Evolutionary conservation across 2,797 vertebrate species (phyloP), one percentile per base, ranked within the genome.

Genomic region (Hybognathus amarus): DNA sequence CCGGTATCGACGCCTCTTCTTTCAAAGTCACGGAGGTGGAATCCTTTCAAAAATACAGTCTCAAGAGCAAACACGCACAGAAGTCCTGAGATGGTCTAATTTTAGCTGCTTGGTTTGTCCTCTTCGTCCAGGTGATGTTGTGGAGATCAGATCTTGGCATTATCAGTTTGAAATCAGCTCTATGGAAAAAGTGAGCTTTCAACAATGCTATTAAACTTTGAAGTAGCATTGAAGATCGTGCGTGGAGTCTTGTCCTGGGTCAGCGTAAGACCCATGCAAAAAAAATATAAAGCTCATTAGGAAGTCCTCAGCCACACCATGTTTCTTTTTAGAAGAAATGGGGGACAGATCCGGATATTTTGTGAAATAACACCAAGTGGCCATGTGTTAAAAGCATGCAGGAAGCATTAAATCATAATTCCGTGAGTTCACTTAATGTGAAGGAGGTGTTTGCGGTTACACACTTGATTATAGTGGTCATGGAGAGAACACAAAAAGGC

Each of bases 131-230:
- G 92, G 93, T 93, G 92, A 94, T 85, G 12, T 85, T 45, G 54
- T 45, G 76, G 47, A 87, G 87, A 90, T 88, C 79, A 77, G 88
- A 92, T 92, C 89, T 50, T 68, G 79, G 71, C 81, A 81, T 89
- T 92, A 92, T 94, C 91, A 91, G 85, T 86, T 84, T 87, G 87
- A 87, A 89, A 94, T 93, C 82, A 18, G 87, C 87, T 88, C 86
- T 86, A 88, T 85, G 59, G 36, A 85, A 86, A 88, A 85, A 71
- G 80, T 86, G 84, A 90, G 90, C 92, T 92, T 91, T 94, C 91
- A 93, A 88, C 91, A 80, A 86, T 40, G 87, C 91, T 90, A 89
- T 94, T 90, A 92, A 92, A 93, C 91, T 94, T 92, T 93, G 92
- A 94, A 93, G 91, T 88, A 92, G 89, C 91, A 89, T 92, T 88